Conservation (phyloP, 2,797 vertebrate genomes). For the Parambassis ranga region DNA sequence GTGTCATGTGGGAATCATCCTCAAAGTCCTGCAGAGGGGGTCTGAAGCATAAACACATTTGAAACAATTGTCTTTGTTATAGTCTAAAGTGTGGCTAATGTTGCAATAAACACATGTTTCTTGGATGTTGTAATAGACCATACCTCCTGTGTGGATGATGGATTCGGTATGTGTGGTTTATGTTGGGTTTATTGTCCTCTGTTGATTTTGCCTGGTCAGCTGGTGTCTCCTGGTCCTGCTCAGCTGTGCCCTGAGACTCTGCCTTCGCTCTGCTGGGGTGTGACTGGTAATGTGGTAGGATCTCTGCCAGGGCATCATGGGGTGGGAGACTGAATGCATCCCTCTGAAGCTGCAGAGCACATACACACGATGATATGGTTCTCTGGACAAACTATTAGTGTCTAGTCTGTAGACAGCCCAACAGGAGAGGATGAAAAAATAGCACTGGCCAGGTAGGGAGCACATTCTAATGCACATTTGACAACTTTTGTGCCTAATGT, state of each 20-base stretch:
- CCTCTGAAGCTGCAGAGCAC: constrained; percentile 49
- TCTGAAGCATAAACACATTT: constrained; percentile 37
- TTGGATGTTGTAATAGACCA: background rate
- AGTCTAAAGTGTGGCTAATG: no score
- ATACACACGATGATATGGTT: no score
- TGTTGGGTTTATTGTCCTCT: constrained; percentile 29
- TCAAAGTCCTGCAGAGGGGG: constrained; percentile 25
- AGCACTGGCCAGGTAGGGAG: no score
- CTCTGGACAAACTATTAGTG: no score
- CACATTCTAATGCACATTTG: no score
- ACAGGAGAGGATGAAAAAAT: no score
- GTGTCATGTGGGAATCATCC: constrained; percentile 40
- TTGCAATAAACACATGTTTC: background rate
- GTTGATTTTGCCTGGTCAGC: constrained; percentile 7
- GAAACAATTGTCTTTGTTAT: background rate
- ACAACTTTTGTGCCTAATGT: no score
- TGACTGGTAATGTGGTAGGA: constrained; percentile 52
- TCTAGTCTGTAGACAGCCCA: no score
- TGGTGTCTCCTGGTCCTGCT: constrained; percentile 21
- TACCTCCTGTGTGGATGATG: constrained; percentile 46
- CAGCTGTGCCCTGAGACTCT: constrained; percentile 6
- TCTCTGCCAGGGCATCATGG: constrained; percentile 64
- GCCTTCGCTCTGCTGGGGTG: constrained; percentile 26
- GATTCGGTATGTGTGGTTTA: constrained; percentile 58
- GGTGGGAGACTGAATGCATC: constrained; percentile 55